Evolutionary conservation across 2,888 invertebrate genomes (phyloP), one percentile per base, ranked within the genome.

Genomic region (Melipona bicolor): DNA sequence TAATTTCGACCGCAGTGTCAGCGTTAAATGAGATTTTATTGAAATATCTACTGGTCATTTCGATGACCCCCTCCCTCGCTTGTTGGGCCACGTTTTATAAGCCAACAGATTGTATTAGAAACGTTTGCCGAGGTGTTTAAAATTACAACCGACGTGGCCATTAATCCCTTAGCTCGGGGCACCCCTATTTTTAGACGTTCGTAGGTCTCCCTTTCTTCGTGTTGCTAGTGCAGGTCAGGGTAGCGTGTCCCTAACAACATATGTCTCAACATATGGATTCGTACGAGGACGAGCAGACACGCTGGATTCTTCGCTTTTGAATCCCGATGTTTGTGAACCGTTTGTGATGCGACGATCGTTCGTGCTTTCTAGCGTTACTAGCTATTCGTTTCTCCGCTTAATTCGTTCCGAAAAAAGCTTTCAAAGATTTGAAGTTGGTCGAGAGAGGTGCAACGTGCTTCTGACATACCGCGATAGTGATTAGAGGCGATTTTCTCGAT

Each of bases 211-310:
- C 87, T 81, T 84, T 84, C 83, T 61, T 64, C 76, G n/a, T 56
- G 73, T 77, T 69, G 73, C 90, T 91, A 81, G 75, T 85, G 87
- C 90, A 91, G 92, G 91, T 92, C 91, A 91, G 91, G 91, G 87
- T 89, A 88, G 84, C 81, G 68, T 86, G 80, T 84, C 83, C 87
- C 88, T 69, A 88, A 89, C 90, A 89, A 89, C 91, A 91, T 90
- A 90, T 92, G 91, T 89, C 86, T 64, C 84, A 81, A 84, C 89
- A 87, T 89, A 87, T 90, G 91, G 87, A 81, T 87, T 89, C 83
- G 78, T 32, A 81, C 79, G 77, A 72, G 77, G 71, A 82, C 83
- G 77, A 77, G 85, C 80, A 73, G 68, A 62, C 77, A 75, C 75
- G 79, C 64, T 32, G 32, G 70, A 56, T 67, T 81, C 84, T 68